Evolutionary conservation across 30 jellyfish, hydroid and myxozoan genomes (phyloP), one percentile per base, ranked within the genome.

Genomic region (Rhopilema esculentum): DNA sequence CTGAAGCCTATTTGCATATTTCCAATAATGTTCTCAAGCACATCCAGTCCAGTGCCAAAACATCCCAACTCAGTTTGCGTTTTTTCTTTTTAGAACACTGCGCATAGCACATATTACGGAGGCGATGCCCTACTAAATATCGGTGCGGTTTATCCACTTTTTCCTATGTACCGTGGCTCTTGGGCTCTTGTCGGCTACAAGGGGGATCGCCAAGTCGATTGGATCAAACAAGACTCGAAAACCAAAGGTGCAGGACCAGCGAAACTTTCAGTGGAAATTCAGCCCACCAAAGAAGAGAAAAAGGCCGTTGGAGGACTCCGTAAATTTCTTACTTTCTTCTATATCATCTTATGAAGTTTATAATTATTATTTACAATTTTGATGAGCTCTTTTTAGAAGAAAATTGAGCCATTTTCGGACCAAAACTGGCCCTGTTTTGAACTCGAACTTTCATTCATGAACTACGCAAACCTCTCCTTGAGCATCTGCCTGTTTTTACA

Each of bases 121-220:
- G 68, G 53, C 31, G 33, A 29, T 30, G 83, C 52, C n/a, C 72
- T 91, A 50, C 68, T 78, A 27, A 49, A n/a, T 18, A 75, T 91
- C 25, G 97, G 97, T 23, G 98, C 98, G 2, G 75, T 24, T 6
- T 27, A 76, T 21, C 94, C 98, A 24, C 77, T 27, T 26, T 65
- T 77, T 24, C 98, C 98, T 4, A 27, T 26, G 0, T 15, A 28
- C 28, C 69, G 72, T 63, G 98, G 95, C 31, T 92, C 98, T 15
- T 87, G 96, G 97, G 98, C 98, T 22, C 61, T 92, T 17, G 61
- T 87, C 61, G 98, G 97, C 27, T 92, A 92, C 89, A 86, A 82
- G 75, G 97, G 97, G 1, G 51, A 51, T 1, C 61, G 69, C 27
- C 48, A 69, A 19, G 87, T 92, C 69, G 81, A 74, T 27, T 92